These are phyloP conservation scores for Leucozona laternaria DNA, from an alignment of 2,888 invertebrate genomes.

Conservation along the genomic window DNA sequence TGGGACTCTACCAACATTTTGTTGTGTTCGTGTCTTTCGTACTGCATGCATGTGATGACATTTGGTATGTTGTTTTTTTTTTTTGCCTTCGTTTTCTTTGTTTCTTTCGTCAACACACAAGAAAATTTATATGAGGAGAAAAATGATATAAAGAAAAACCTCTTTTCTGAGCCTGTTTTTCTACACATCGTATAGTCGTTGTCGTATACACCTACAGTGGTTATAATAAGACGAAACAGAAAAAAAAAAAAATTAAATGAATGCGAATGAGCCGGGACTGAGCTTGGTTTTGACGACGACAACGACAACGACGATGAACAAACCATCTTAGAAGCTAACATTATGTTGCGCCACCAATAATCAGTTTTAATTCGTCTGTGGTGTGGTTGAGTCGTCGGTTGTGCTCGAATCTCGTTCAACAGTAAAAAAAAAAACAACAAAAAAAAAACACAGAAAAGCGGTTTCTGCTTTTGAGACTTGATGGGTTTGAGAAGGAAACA, in stretches of 20 bases:
- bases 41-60: slow-evolving; percentile 63
- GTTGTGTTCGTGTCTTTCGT: slow-evolving; percentile 59
- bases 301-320: slow-evolving; percentile 25
- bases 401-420: slow-evolving; percentile 26
- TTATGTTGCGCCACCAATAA: slow-evolving; percentile 58
- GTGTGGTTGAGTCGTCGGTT: slow-evolving; percentile 58
- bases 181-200: background rate
- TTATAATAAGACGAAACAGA: slow-evolving; percentile 22
- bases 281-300: slow-evolving; percentile 64
- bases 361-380: slow-evolving; percentile 71
- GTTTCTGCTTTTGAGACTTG: slow-evolving; percentile 34
- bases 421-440: background rate
- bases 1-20: slow-evolving; percentile 33
- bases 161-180: slow-evolving; percentile 65
- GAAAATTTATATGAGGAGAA: slow-evolving; percentile 39
- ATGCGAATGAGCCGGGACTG: slow-evolving; percentile 58
- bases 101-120: slow-evolving; percentile 60
- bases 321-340: slow-evolving; percentile 61
- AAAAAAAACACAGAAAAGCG: slow-evolving; percentile 17
- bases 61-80: slow-evolving; percentile 43
- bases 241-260: slow-evolving; percentile 13
- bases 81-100: slow-evolving; percentile 33
- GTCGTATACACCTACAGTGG: slow-evolving; percentile 32
- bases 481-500: background rate
- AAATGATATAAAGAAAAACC: slow-evolving; percentile 55